Percentiles rank a stretch among this genome's conserved stretches.
phyloP scores from a whole-genome alignment of 2,113 vertebrate genomes.

The Sclerurus mexicanus region DNA sequence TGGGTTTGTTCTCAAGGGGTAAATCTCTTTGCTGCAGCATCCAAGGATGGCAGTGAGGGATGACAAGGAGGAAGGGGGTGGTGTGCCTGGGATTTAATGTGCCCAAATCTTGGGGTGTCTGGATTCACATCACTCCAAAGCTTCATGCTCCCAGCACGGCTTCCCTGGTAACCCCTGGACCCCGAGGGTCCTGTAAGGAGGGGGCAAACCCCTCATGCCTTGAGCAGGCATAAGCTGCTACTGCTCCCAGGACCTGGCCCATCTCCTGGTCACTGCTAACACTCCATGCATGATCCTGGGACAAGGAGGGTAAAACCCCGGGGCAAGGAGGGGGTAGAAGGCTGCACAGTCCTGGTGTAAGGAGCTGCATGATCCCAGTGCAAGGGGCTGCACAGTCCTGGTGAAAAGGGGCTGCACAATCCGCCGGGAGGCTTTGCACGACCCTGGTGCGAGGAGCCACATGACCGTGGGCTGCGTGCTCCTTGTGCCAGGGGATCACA shows the following conservation, averaged over 20 bases:
- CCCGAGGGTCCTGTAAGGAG: accelerated
- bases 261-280: neutral
- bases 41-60: accelerated
- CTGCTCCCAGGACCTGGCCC: accelerated
- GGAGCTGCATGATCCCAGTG: accelerated
- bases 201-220: neutral
- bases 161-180: neutral
- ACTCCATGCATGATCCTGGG: accelerated
- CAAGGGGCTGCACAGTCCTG: no score
- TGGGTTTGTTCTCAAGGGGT: neutral
- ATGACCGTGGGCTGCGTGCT: no score
- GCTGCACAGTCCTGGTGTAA: neutral
- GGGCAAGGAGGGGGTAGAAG: accelerated
- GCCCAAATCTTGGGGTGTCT: neutral
- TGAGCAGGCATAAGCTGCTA: accelerated
- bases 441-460: accelerated
- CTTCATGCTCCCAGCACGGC: accelerated
- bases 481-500: accelerated
- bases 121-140: neutral
- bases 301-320: neutral
- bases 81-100: accelerated
- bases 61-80: neutral
- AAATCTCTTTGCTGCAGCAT: neutral
- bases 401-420: no score
- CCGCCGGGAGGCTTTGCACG: accelerated